Evolutionary conservation across 2,797 vertebrate genomes (phyloP), one percentile per base, ranked within the genome.

Genomic region (Myotis pilosus): DNA sequence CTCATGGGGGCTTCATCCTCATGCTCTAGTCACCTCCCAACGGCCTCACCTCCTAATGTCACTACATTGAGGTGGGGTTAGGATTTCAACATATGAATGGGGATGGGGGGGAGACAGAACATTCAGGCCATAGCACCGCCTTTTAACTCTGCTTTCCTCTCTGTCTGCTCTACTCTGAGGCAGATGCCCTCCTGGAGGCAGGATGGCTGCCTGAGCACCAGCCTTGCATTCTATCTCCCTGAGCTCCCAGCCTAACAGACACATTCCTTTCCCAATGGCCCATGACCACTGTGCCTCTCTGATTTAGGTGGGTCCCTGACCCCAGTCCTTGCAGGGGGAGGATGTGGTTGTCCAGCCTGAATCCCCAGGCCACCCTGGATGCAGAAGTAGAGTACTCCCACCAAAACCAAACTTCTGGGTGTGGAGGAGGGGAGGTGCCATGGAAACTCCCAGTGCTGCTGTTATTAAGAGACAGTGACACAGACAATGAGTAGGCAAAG

Each of bases 31-130:
- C 68, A 64, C 44, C 25, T 81, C 66, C n/a, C 55, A 23, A 30
- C 38, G 22, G 12, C 8, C 25, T 79, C n/a, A 62, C 44, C 13
- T 25, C 9, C 44, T 83, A 64, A 64, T 38, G 33, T 11, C 41
- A 12, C 51, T 68, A 47, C 44, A 7, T 23, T 23, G 8, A 62
- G 60, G 12, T 62, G 4, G 68, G 19, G 16, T 16, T 30, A 81
- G 68, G 12, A 51, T 51, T 91, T 74, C 53, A 82, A 38, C 19
- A 17, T 49, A 28, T 72, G 38, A 60, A 28, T 90, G 3, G 22
- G 15, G 22, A 5, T 6, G 5, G 2, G 57, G 0, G 1, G 11
- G 53, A 12, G 5, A 30, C 2, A n/a, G 55, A 82, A 17, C n/a
- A 10, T 72, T 72, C 66, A 82, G 12, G 25, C 19, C 41, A 41